Percentiles rank a stretch among this genome's conserved stretches.
These are phyloP conservation scores for Sabellastarte sp. DNA, from an alignment of 2,888 invertebrate genomes.

Conservation along the genomic window DNA sequence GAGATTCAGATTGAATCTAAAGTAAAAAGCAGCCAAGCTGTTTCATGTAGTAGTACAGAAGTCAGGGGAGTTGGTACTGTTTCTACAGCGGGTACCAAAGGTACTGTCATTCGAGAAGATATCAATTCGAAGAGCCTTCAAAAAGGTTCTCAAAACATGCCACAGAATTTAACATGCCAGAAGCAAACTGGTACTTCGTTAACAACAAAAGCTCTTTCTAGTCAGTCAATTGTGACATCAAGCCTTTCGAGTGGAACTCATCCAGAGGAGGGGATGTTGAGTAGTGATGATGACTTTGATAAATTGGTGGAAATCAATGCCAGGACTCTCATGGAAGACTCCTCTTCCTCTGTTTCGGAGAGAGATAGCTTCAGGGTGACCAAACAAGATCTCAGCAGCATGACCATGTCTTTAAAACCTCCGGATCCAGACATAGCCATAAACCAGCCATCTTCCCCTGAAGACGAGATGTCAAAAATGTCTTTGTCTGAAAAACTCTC, in stretches of 20 bases:
- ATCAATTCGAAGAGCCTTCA: too few species aligned
- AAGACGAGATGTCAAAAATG: conserved; percentile 2
- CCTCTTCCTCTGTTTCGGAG: background rate
- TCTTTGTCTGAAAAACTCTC: background rate
- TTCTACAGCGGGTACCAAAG: background rate
- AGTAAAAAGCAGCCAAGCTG: background rate
- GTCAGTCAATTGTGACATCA: background rate
- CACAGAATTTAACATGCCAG: too few species aligned
- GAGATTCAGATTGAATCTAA: background rate
- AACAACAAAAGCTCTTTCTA: background rate
- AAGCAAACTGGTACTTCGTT: background rate
- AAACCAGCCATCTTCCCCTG: background rate
- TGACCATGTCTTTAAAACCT: too few species aligned
- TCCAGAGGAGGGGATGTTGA: background rate
- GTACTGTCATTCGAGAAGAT: too few species aligned
- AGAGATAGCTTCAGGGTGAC: background rate
- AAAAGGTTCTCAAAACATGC: too few species aligned
- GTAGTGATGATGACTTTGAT: background rate
- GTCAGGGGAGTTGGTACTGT: background rate
- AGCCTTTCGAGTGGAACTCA: background rate
- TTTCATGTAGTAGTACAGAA: background rate
- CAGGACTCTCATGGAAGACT: background rate
- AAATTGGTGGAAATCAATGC: background rate
- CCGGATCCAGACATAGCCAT: background rate
- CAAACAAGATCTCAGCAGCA: background rate